A percentile compares a stretch with the other conserved stretches of the same genome.
Conservation (phyloP, 2,888 invertebrate species). For the Gastracanthus pulcherrimus region DNA sequence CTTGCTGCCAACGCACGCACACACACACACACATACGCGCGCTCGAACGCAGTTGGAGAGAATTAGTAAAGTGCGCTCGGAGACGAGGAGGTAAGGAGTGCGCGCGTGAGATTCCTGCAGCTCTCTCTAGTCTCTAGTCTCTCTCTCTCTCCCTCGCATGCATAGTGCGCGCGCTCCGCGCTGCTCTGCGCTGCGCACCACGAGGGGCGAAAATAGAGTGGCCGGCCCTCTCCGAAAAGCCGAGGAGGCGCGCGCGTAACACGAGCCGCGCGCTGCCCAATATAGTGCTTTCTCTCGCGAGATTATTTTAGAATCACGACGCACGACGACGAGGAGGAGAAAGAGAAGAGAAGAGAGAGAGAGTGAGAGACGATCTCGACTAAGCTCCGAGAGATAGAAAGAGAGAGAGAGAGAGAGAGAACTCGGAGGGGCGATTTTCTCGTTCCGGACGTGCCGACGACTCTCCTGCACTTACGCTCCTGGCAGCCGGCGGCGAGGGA, state of each 20-base stretch:
- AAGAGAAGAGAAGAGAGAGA: not conserved
- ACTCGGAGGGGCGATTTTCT: not conserved
- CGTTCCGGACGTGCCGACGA: conserved; percentile 47
- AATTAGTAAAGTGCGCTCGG: too few species aligned
- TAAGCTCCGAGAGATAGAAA: not conserved
- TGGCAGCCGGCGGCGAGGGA: not conserved
- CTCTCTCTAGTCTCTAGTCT: not conserved
- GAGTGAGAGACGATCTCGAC: not conserved
- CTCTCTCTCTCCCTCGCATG: too few species aligned
- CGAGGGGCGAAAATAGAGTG: conserved; percentile 50
- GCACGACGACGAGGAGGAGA: conserved; percentile 30
- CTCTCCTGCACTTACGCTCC: not conserved
- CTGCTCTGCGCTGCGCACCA: not conserved
- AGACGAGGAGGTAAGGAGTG: too few species aligned
- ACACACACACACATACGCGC: too few species aligned
- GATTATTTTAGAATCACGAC: conserved; percentile 70
- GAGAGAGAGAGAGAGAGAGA: not conserved
- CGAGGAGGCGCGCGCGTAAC: conserved; percentile 67
- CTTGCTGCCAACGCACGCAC: too few species aligned
- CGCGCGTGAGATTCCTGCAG: not conserved
- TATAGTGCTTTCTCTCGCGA: conserved; percentile 73
- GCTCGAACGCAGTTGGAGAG: too few species aligned
- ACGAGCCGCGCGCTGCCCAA: conserved; percentile 74
- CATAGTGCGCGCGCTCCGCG: not conserved
- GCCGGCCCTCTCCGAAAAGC: too few species aligned